Evolutionary conservation across 2,113 vertebrate genomes (phyloP), one percentile per base, ranked within the genome.

Genomic region (Aix galericulata): DNA sequence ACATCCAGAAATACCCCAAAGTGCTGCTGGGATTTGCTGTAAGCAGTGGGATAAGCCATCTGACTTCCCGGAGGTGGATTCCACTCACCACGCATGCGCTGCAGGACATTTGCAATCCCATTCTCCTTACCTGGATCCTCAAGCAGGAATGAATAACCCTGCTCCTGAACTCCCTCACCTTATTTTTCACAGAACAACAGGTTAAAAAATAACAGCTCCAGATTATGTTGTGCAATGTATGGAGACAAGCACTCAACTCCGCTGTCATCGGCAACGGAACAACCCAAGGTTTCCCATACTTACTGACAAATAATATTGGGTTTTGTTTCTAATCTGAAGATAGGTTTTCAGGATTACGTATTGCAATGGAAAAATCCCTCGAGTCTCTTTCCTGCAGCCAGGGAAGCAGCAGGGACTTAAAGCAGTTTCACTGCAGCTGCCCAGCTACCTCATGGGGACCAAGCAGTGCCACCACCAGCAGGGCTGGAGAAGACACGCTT

Each of bases 201-300:
- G 22, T 59, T 34, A 46, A 59, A 77, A 56, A 8, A 12, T 48
- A 11, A 13, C 26, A 52, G 36, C 34, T 60, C 21, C 55, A 14
- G 3, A 29, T 36, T 25, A 60, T 14, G 25, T 50, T 14, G 15
- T 26, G 50, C 10, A 13, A 42, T 0, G 6, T 18, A 42, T 36
- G 64, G 23, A 11, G 42, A 46, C 12, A 64, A 75, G 42, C 42
- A 34, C 12, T 34, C 32, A 15, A 46, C 21, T 31, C 42, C 50
- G 11, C 3, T 34, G 13, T 56, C 44, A 36, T 25, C 40, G 44
- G 16, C 27, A 52, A 67, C 2, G 4, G 29, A 72, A 82, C 17
- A 32, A 50, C 3, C 4, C 3, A 34, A 18, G 8, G 20, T 31
- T 53, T 53, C n/a, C 34, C 1, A 0, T 5, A 34, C 13, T 53